Base-by-base conservation (phyloP, 2,113 vertebrate genomes). In the Eretmochelys imbricata region DNA sequence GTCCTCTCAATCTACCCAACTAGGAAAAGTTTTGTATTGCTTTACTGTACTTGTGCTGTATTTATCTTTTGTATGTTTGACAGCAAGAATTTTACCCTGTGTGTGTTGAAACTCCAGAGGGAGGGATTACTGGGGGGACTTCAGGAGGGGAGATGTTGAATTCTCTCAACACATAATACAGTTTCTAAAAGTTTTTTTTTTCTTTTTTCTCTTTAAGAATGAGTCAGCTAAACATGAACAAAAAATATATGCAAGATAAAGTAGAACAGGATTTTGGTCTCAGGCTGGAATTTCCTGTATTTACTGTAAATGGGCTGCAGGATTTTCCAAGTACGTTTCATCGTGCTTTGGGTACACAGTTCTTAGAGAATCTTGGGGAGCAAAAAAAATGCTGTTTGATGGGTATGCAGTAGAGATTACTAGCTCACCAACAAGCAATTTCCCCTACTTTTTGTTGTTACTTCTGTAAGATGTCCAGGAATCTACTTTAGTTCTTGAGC, bases 1-100 rank as follows among this genome's bases (percentile, higher is more conserved):
- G n/a, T 88, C 49, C 86, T 84, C 20, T n/a, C 89, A 88, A 46
- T 48, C 19, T 46, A 10, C 27, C 48, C 81, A 11, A 49, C 42
- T 0, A 0, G 51, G 2, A 1, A 88, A 1, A 0, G n/a, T 9
- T 59, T 82, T 0, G 0, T 0, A 0, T 72, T 83, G 50, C 49
- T 72, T n/a, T 48, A 29, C 19, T 51, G 57, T 57, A 31, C 38
- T 48, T 65, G 42, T 46, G 20, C 11, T 20, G 54, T 35, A 25
- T 87, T 59, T 24, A 10, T 72, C 82, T 89, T 20, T 0, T 0
- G 16, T 0, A 0, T 53, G 59, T 35, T 25, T 38, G 31, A 49
- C 0, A 8, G 38, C 25, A 57, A n/a, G 55, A 69, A 80, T 51
- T 81, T 9, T 8, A 79, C 27, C 31, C 0, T 0, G 6, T 0